Conservation (phyloP, 2,797 vertebrate species). For the Crossoptilon crossoptilon region DNA sequence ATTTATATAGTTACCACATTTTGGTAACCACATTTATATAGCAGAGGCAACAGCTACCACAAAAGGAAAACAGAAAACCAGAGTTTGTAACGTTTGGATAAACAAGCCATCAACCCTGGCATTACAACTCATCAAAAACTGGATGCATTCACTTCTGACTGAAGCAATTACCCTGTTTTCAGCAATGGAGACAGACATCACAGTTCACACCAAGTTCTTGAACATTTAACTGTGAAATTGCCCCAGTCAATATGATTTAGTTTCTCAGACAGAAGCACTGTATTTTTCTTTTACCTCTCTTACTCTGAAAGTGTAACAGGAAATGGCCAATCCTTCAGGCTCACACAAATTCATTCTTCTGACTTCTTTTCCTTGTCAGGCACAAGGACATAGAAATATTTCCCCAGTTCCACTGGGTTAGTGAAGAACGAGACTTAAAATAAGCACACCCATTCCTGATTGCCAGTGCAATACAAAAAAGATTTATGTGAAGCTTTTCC, state of each 20-base stretch:
- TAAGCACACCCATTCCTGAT: background rate
- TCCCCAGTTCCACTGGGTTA: background rate
- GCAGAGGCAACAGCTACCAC: conserved; percentile 44
- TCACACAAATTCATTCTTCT: background rate
- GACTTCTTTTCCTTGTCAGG: background rate
- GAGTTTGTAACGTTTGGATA: conserved; percentile 51
- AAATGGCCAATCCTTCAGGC: background rate
- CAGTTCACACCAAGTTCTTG: background rate
- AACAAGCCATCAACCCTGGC: conserved; percentile 26
- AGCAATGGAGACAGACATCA: background rate
- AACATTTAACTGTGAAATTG: conserved; percentile 8
- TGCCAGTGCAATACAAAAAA: background rate
- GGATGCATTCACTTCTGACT: conserved; percentile 17
- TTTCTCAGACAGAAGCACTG: background rate
- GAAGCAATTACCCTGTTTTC: background rate
- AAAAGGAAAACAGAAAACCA: conserved; percentile 68
- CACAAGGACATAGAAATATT: background rate
- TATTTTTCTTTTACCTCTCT: background rate
- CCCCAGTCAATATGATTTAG: background rate
- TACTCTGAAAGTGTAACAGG: background rate
- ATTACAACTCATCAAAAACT: conserved; percentile 40
- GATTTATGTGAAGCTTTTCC: background rate
- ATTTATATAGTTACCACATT: conserved; percentile 49
- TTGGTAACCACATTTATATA: conserved; percentile 30
- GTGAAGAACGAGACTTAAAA: background rate